These are phyloP conservation scores for Chymomyza amoena DNA, from an alignment of 2,888 invertebrate genomes.

Conservation along the genomic window DNA sequence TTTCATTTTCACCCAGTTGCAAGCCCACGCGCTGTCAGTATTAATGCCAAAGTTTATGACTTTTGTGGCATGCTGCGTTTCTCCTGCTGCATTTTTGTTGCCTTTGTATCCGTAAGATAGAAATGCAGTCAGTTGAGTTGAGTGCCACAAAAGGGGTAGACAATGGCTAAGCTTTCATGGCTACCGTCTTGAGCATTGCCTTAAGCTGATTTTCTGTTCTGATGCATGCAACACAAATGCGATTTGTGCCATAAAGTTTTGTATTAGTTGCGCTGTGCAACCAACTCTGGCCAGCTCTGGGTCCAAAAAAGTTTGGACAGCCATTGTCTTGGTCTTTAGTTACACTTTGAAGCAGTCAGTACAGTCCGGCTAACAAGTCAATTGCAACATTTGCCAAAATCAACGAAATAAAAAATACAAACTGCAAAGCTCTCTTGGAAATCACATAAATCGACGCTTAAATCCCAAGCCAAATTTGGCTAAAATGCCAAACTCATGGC, in stretches of 20 bases:
- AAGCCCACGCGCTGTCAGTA: slow-evolving; percentile 47
- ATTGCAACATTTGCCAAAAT: slow-evolving; percentile 64
- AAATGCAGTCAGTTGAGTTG: slow-evolving; percentile 34
- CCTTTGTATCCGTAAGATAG: slow-evolving; percentile 43
- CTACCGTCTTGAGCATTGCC: slow-evolving; percentile 24
- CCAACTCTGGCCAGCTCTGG: slow-evolving; percentile 16
- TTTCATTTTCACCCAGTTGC: slow-evolving; percentile 28
- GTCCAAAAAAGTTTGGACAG: slow-evolving; percentile 25
- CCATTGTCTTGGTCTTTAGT: slow-evolving; percentile 4
- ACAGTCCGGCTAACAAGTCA: slow-evolving; percentile 29
- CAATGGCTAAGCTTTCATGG: slow-evolving; percentile 40
- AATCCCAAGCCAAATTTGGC: slow-evolving; percentile 65
- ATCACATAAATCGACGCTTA: slow-evolving; percentile 69
- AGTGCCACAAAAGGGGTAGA: slow-evolving; percentile 33
- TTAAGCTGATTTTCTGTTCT: slow-evolving; percentile 69
- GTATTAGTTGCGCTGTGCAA: slow-evolving; percentile 46
- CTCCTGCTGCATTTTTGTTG: slow-evolving; percentile 23
- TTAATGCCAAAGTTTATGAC: slow-evolving; percentile 65
- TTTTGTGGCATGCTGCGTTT: slow-evolving; percentile 49
- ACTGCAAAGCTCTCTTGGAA: slow-evolving; percentile 51
- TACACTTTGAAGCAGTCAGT: not conserved
- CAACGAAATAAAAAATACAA: not conserved
- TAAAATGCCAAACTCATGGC: slow-evolving; percentile 67
- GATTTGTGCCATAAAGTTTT: slow-evolving; percentile 68
- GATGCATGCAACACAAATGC: slow-evolving; percentile 54